phyloP scores from a whole-genome alignment of 2,888 invertebrate species.

The Thecophora atra region DNA sequence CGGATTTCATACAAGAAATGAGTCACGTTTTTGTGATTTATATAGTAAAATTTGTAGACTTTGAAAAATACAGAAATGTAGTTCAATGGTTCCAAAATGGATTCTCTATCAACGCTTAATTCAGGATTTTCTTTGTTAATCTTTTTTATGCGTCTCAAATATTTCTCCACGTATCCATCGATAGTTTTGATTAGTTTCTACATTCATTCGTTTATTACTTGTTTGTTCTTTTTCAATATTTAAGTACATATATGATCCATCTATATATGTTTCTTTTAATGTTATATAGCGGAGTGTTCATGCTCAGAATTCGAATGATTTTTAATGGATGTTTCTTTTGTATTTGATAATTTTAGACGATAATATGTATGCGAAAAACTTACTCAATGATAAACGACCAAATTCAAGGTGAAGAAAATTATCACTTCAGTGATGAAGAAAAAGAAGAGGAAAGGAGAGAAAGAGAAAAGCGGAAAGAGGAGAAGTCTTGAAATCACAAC shows the following conservation, averaged over 20 bases:
- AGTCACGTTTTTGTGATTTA: no score
- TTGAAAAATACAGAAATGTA: no score
- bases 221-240: background rate
- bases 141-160: no score
- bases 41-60: no score
- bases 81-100: background rate
- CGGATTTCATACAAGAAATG: background rate
- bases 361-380: constrained; percentile 39
- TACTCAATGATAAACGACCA: constrained; percentile 19
- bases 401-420: constrained; percentile 57
- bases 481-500: no score
- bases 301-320: constrained; percentile 9
- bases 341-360: no score
- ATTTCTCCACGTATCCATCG: no score
- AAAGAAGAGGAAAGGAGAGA: background rate
- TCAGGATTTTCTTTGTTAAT: background rate
- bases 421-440: constrained; percentile 42
- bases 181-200: no score
- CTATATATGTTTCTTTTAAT: background rate
- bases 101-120: background rate
- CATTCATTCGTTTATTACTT: background rate
- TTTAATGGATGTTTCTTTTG: no score
- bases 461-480: background rate
- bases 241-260: background rate
- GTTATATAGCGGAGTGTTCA: background rate